Evolutionary conservation across 1,140 invertebrate species (phyloP).

Genomic region (Tetragnatha versicolor): DNA sequence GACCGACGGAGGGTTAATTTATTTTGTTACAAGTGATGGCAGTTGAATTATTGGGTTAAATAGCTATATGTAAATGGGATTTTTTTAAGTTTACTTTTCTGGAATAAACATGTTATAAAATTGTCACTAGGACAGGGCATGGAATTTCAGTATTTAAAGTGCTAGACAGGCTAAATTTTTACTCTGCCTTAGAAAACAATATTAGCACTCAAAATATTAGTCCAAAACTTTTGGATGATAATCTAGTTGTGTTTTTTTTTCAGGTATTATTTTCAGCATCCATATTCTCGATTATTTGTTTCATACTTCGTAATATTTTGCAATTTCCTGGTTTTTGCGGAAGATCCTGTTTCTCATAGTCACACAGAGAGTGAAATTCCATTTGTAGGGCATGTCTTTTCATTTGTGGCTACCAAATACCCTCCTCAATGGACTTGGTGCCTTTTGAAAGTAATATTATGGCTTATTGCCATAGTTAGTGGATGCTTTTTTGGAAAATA

Average conservation of each 20-base stretch:
- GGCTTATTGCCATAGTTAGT: slow-evolving; percentile 66
- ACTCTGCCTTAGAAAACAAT: background rate
- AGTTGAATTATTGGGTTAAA: no score
- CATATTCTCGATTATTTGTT: slow-evolving; percentile 67
- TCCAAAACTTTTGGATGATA: background rate
- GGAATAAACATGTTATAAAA: no score
- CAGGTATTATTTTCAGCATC: slow-evolving; percentile 70
- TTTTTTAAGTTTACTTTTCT: no score
- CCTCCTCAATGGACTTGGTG: slow-evolving; percentile 67
- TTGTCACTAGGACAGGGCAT: no score
- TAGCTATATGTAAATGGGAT: no score
- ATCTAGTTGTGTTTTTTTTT: background rate
- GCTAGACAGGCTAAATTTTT: background rate
- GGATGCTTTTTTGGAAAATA: slow-evolving; percentile 66
- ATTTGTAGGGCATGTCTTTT: slow-evolving; percentile 69
- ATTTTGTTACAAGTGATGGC: no score
- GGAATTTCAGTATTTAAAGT: no score
- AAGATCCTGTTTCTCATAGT: slow-evolving; percentile 71
- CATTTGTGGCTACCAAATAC: slow-evolving; percentile 68
- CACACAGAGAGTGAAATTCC: slow-evolving; percentile 68
- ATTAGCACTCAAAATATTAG: background rate
- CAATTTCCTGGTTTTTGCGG: slow-evolving; percentile 70
- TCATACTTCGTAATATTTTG: slow-evolving; percentile 70
- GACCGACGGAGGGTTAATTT: no score
- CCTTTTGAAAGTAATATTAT: slow-evolving; percentile 67